phyloP scores from a whole-genome alignment of 2,888 invertebrate species.

The Melinopterus prodromus region DNA sequence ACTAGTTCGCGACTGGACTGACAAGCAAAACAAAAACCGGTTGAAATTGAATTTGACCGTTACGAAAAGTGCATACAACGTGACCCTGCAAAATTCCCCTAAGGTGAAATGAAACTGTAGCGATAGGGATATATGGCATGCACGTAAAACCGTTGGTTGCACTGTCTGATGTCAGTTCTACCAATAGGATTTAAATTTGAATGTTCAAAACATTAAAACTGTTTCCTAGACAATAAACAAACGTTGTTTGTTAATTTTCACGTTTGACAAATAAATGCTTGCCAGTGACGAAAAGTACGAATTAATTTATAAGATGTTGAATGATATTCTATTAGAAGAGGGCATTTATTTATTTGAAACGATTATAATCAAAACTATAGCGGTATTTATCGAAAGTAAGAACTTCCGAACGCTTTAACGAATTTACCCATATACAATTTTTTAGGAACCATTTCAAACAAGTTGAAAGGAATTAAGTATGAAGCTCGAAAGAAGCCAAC shows the following conservation, averaged over 20 bases:
- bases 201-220: conserved; percentile 7
- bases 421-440: not conserved
- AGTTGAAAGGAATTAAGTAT: conserved; percentile 5
- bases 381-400: conserved; percentile 20
- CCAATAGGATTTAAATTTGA: not conserved
- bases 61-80: conserved; percentile 9
- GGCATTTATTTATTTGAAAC: conserved; percentile 26
- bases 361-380: conserved; percentile 23
- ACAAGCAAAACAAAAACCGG: not conserved
- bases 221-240: not conserved
- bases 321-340: conserved; percentile 14
- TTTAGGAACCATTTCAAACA: conserved; percentile 26
- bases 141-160: not conserved
- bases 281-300: not conserved
- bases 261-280: conserved; percentile 15
- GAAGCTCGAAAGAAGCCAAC: not conserved
- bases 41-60: conserved; percentile 13
- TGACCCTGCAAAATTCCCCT: not conserved
- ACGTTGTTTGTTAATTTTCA: conserved; percentile 14
- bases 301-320: conserved; percentile 19
- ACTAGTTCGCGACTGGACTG: not conserved
- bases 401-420: not conserved
- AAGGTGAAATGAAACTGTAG: not conserved
- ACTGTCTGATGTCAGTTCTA: not conserved
- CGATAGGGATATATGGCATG: not conserved